Conservation (phyloP, 2,888 invertebrate genomes). For the Xestia ashworthii region DNA sequence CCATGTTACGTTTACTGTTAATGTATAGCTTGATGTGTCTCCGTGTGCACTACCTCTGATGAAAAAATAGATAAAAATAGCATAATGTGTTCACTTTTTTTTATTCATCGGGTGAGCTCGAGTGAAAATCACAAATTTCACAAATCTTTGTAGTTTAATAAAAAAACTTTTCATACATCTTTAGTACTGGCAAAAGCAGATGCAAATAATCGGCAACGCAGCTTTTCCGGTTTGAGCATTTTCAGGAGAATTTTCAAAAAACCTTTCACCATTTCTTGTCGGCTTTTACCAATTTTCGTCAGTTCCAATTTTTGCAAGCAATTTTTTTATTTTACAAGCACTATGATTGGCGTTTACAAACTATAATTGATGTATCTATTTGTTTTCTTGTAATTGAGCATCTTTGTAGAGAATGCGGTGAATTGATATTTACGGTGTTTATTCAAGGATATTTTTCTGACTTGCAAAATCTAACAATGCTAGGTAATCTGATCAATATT, state of each 20-base stretch:
- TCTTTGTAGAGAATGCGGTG: neutral
- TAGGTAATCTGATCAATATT: neutral
- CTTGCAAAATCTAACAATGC: neutral
- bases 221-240: neutral
- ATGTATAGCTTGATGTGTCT: too few relatives aligned
- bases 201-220: neutral
- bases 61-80: too few relatives aligned
- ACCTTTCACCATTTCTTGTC: neutral
- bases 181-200: neutral
- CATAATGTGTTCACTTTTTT: neutral
- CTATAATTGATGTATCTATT: neutral
- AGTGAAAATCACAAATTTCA: neutral
- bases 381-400: neutral
- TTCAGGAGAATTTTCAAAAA: constrained; percentile 7
- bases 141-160: neutral
- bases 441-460: neutral
- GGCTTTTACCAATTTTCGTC: neutral
- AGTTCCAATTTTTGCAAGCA: neutral
- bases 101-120: neutral
- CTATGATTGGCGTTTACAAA: neutral
- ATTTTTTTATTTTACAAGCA: constrained; percentile 13
- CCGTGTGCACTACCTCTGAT: neutral
- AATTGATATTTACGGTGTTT: neutral
- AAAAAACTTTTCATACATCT: neutral
- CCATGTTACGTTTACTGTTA: too few relatives aligned